These are phyloP conservation scores for Eupithecia exiguata DNA, from an alignment of 2,888 invertebrate species.

Conservation along the genomic window DNA sequence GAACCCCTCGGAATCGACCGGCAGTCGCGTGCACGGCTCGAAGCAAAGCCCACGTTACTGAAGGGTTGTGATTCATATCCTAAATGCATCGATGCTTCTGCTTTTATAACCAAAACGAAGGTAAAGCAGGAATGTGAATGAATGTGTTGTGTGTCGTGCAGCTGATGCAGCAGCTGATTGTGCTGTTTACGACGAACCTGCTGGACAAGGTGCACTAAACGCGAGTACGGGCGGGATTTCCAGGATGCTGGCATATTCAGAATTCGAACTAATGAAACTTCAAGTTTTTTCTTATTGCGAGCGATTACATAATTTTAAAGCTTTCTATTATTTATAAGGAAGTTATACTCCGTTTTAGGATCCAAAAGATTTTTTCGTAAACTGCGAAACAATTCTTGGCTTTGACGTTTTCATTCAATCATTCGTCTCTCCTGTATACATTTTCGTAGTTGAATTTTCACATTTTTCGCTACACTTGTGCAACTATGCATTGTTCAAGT, in stretches of 20 bases:
- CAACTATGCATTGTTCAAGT: too few relatives aligned
- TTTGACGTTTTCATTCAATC: not conserved
- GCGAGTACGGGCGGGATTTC: not conserved
- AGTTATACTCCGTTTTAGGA: not conserved
- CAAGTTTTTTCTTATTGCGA: not conserved
- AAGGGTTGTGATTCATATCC: not conserved
- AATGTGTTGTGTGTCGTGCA: not conserved
- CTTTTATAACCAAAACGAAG: not conserved
- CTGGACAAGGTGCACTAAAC: not conserved
- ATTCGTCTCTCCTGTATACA: too few relatives aligned
- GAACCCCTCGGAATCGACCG: not conserved
- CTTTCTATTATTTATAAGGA: not conserved
- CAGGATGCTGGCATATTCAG: not conserved
- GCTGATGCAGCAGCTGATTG: not conserved
- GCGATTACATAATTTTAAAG: not conserved
- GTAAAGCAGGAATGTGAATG: constrained; percentile 1
- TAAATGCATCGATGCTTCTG: not conserved
- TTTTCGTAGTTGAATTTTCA: not conserved
- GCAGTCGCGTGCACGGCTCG: not conserved
- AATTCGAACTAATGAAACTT: not conserved
- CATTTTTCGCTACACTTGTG: not conserved
- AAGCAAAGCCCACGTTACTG: not conserved
- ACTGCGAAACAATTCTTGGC: not conserved
- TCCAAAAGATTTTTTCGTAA: not conserved
- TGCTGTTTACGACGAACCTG: not conserved